phyloP scores from a whole-genome alignment of 1,140 invertebrate species.

The Solen grandis region DNA sequence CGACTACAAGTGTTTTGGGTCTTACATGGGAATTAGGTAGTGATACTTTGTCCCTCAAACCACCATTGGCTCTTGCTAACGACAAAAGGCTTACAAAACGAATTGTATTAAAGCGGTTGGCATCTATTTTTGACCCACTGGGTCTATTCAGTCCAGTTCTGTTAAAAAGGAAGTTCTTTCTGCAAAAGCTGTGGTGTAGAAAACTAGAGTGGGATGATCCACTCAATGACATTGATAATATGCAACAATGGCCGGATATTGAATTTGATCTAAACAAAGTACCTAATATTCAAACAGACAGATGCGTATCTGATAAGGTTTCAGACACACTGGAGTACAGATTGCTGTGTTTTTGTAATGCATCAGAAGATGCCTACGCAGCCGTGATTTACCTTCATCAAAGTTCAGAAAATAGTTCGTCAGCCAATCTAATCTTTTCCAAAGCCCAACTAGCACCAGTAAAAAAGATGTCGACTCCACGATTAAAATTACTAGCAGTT shows the following conservation, averaged over 20 bases:
- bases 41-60: background rate
- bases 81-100: background rate
- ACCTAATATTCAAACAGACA: background rate
- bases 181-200: background rate
- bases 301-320: background rate
- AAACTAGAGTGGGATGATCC: background rate
- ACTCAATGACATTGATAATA: background rate
- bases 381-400: conserved; percentile 1
- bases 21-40: background rate
- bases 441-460: conserved; percentile 7
- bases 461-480: background rate
- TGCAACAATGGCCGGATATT: background rate
- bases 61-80: background rate
- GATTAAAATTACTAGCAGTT: conserved; percentile 14
- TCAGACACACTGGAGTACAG: background rate
- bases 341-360: conserved; percentile 26
- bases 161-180: background rate
- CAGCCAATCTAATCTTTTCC: background rate
- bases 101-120: background rate
- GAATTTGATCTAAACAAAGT: background rate
- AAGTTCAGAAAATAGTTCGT: background rate
- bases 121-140: conserved; percentile 21
- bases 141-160: background rate
- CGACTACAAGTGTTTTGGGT: background rate
- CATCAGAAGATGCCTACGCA: conserved; percentile 15